These are phyloP conservation scores for Sinopyrophorus schimmeli DNA, from an alignment of 2,888 invertebrate species.

Conservation along the genomic window DNA sequence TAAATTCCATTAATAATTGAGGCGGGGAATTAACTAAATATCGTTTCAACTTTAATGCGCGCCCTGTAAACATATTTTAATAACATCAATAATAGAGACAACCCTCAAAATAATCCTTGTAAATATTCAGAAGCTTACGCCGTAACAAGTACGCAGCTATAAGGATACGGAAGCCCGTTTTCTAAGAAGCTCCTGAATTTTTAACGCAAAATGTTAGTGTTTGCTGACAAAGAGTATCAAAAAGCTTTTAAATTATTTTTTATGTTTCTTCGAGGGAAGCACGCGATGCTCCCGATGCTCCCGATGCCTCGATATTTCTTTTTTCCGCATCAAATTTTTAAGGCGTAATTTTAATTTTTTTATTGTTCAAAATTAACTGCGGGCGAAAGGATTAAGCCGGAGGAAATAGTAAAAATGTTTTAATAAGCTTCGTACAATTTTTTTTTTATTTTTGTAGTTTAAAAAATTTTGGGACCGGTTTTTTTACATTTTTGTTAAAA, in stretches of 20 bases:
- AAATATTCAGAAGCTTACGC: slow-evolving; percentile 16
- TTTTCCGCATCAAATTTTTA: too few relatives aligned
- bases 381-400: too few relatives aligned
- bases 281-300: too few relatives aligned
- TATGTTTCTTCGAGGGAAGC: slow-evolving; percentile 12
- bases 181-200: slow-evolving; percentile 15
- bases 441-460: too few relatives aligned
- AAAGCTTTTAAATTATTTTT: slow-evolving; percentile 16
- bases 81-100: slow-evolving; percentile 12
- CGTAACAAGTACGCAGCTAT: slow-evolving; percentile 10
- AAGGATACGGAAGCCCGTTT: slow-evolving; percentile 6
- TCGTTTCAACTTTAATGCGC: not conserved
- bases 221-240: slow-evolving; percentile 17
- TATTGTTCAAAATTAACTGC: too few relatives aligned
- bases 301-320: too few relatives aligned
- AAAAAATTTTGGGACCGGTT: too few relatives aligned
- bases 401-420: too few relatives aligned
- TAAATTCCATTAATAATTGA: not conserved
- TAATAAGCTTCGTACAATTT: too few relatives aligned
- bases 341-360: too few relatives aligned
- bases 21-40: slow-evolving; percentile 1
- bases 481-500: too few relatives aligned
- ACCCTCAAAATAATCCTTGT: slow-evolving; percentile 13
- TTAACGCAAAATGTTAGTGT: slow-evolving; percentile 15
- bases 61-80: slow-evolving; percentile 9